These are phyloP conservation scores for Epizoanthus ramosus DNA, from an alignment of 92 coral and sea anemone species.

Conservation along the genomic window DNA sequence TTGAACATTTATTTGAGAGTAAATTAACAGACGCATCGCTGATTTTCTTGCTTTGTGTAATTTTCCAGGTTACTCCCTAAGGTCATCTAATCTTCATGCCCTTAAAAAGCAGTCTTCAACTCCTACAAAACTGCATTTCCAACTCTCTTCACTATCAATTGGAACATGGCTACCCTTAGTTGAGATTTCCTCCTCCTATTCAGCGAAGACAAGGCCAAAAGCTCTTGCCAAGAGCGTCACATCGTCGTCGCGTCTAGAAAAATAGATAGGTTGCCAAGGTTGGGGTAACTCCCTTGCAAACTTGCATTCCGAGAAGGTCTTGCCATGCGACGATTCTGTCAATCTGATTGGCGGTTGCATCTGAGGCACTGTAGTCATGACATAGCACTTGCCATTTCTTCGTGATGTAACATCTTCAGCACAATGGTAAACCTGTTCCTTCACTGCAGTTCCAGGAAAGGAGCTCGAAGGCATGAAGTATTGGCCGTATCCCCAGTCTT, in stretches of 20 bases:
- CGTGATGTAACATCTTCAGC: background rate
- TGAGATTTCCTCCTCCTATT: conserved; percentile 43
- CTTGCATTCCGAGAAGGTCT: conserved; percentile 13
- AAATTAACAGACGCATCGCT: conserved; percentile 3
- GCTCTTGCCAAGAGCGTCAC: conserved; percentile 36
- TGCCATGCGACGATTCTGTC: conserved; percentile 10
- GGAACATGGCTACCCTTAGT: conserved; percentile 39
- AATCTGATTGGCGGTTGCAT: conserved; percentile 9
- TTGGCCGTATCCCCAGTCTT: background rate
- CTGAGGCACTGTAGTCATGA: conserved; percentile 17
- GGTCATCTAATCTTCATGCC: conserved; percentile 42
- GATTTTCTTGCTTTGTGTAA: conserved; percentile 48
- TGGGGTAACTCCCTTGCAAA: conserved; percentile 36
- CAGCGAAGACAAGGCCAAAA: conserved; percentile 36
- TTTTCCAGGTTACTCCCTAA: conserved; percentile 48
- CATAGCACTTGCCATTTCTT: conserved; percentile 23
- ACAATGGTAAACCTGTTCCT: background rate
- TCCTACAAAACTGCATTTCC: conserved; percentile 17
- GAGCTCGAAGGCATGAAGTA: background rate
- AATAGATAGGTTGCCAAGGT: conserved; percentile 24
- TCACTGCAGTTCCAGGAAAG: conserved; percentile 13
- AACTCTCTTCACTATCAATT: conserved; percentile 30
- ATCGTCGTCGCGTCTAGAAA: conserved; percentile 24
- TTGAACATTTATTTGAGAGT: background rate
- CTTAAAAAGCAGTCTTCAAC: conserved; percentile 39